Conservation (phyloP, 1,140 invertebrate genomes). For the Steinernema feltiae region DNA sequence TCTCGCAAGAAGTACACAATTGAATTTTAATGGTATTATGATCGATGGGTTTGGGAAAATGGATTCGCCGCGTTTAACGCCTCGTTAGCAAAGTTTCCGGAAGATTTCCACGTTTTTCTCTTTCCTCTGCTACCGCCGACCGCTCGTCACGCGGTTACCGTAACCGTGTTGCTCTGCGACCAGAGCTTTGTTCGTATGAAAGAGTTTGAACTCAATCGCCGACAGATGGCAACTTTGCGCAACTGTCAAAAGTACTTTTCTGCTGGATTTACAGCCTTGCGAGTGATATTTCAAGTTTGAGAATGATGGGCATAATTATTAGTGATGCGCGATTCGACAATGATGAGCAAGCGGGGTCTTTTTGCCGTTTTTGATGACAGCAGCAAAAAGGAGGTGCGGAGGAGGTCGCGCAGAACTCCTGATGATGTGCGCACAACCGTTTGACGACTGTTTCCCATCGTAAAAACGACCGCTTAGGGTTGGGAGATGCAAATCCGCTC, state of each 20-base stretch:
- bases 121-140: neutral
- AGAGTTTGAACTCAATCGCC: too few species aligned
- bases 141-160: too few species aligned
- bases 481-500: neutral
- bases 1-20: conserved; percentile 11
- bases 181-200: too few species aligned
- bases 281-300: neutral
- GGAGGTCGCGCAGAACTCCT: conserved; percentile 11
- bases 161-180: too few species aligned
- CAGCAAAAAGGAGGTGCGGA: neutral
- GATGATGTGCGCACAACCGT: neutral
- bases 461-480: neutral
- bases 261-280: neutral
- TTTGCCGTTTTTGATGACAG: neutral
- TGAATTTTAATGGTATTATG: conserved; percentile 10
- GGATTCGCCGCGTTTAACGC: neutral
- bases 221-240: too few species aligned
- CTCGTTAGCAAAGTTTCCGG: conserved; percentile 9
- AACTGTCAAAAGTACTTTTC: neutral
- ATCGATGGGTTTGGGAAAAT: conserved; percentile 7
- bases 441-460: conserved; percentile 2
- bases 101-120: neutral
- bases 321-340: neutral
- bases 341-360: neutral
- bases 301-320: neutral